phyloP scores from a whole-genome alignment of 2,888 invertebrate species.

The Ceratothoa steindachneri region DNA sequence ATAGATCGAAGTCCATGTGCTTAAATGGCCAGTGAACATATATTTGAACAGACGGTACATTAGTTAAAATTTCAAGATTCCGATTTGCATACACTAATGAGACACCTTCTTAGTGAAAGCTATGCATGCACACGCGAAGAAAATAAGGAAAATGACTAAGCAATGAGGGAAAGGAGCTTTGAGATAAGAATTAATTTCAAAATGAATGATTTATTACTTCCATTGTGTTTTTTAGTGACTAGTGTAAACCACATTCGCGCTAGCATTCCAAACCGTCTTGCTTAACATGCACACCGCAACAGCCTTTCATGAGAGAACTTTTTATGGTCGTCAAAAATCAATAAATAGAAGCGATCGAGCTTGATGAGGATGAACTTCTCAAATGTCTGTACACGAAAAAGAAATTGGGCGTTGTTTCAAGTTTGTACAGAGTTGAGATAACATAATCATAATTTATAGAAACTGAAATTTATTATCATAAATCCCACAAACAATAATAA shows the following conservation, averaged over 20 bases:
- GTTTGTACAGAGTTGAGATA: background rate
- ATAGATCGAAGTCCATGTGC: background rate
- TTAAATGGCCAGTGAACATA: background rate
- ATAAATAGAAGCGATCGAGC: background rate
- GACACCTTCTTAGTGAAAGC: too few relatives aligned
- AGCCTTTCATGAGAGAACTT: background rate
- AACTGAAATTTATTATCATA: background rate
- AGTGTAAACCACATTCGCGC: too few relatives aligned
- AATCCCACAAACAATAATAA: too few relatives aligned
- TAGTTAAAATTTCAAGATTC: background rate
- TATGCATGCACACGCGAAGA: background rate
- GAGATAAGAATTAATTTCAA: background rate
- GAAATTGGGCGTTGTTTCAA: background rate
- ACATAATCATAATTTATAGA: background rate
- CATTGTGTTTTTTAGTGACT: too few relatives aligned
- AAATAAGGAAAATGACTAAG: too few relatives aligned
- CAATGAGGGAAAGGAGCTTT: too few relatives aligned
- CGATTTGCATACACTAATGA: conserved; percentile 5
- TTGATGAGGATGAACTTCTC: background rate
- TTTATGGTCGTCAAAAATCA: background rate
- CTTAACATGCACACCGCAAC: too few relatives aligned
- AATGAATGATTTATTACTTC: background rate
- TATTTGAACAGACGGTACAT: background rate
- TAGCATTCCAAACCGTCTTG: too few relatives aligned
- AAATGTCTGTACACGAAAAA: background rate